Conservation (phyloP, 2,797 vertebrate genomes). For the Acanthiza pusilla region DNA sequence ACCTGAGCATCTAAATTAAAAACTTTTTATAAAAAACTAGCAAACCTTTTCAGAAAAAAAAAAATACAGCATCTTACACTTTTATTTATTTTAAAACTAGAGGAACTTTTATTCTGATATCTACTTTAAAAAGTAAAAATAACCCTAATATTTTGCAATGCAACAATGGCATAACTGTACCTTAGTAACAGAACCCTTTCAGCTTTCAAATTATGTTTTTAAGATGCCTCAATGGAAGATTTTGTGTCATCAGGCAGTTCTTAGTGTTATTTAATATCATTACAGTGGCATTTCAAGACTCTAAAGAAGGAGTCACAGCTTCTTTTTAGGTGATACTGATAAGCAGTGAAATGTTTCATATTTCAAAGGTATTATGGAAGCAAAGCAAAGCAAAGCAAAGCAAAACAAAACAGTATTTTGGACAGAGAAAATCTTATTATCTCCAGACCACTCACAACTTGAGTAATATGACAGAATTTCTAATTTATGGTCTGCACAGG, state of each 20-base stretch:
- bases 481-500: background rate
- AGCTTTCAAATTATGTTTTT: background rate
- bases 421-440: background rate
- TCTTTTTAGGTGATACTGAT: background rate
- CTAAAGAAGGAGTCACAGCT: background rate
- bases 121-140: background rate
- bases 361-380: background rate
- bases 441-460: background rate
- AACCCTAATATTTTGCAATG: background rate
- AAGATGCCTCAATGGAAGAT: background rate
- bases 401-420: background rate
- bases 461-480: background rate
- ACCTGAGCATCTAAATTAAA: background rate
- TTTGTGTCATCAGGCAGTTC: background rate
- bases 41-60: background rate
- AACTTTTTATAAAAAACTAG: background rate
- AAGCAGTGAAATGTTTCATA: background rate
- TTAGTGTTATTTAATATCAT: background rate
- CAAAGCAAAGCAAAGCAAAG: background rate
- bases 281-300: background rate
- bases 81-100: background rate
- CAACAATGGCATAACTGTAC: background rate
- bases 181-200: background rate
- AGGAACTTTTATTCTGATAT: background rate
- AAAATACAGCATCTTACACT: background rate